Conservation (phyloP, 2,797 vertebrate genomes). For the Echiichthys vipera region DNA sequence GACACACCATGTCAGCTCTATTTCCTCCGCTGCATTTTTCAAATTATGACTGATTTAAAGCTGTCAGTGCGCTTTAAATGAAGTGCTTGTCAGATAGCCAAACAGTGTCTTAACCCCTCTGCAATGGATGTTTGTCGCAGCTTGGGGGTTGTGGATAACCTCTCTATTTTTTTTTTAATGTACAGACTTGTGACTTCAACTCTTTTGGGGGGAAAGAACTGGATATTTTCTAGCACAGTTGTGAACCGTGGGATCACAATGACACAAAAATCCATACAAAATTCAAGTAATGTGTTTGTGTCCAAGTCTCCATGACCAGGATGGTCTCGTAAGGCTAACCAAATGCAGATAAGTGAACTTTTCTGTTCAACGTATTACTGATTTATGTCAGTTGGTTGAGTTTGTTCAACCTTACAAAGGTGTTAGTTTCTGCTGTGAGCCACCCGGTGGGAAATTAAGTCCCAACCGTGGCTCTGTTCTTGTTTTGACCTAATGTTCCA, state of each 20-base stretch:
- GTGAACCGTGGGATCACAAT: too few relatives aligned
- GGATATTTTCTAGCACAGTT: too few relatives aligned
- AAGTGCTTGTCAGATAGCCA: neutral
- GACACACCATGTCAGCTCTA: neutral
- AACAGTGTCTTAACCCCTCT: neutral
- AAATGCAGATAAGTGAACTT: neutral
- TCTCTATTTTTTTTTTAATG: too few relatives aligned
- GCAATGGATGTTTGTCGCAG: too few relatives aligned
- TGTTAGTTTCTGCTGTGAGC: neutral
- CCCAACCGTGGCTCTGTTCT: neutral
- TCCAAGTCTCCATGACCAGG: too few relatives aligned
- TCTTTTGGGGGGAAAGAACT: too few relatives aligned
- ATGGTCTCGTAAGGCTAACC: too few relatives aligned
- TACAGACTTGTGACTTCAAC: too few relatives aligned
- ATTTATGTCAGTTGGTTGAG: neutral
- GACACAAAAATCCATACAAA: too few relatives aligned
- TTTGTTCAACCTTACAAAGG: neutral
- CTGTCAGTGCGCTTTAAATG: neutral
- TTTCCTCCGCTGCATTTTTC: neutral
- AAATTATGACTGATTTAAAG: neutral
- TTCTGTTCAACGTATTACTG: neutral
- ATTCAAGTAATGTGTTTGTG: too few relatives aligned
- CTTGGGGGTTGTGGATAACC: too few relatives aligned
- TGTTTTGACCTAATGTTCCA: constrained; percentile 12
- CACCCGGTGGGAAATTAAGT: constrained; percentile 33